These are phyloP conservation scores for Thamnaconus septentrionalis DNA, from an alignment of 2,113 vertebrate genomes.

Conservation along the genomic window DNA sequence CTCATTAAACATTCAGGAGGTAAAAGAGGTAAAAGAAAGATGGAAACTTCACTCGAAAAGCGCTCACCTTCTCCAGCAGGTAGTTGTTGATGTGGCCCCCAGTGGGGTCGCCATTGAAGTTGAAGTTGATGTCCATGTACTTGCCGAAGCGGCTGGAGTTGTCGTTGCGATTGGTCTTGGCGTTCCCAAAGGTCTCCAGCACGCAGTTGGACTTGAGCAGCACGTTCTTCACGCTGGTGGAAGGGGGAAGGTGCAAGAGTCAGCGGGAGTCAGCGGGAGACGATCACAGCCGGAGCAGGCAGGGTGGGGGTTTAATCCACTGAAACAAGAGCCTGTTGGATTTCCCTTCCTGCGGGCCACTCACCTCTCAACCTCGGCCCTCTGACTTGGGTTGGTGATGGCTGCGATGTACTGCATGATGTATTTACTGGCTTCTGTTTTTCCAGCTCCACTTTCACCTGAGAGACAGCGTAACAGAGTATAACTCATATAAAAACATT, in stretches of 20 bases:
- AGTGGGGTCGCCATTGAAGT: conserved; percentile 91
- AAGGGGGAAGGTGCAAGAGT: neutral
- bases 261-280: conserved; percentile 2
- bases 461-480: conserved; percentile 30
- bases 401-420: conserved; percentile 96
- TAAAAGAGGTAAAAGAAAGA: neutral
- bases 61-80: conserved; percentile 90
- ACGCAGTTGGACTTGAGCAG: conserved; percentile 94
- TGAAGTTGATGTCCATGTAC: conserved; percentile 98
- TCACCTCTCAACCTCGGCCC: conserved; percentile 90
- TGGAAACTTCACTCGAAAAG: conserved; percentile 20
- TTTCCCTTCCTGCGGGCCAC: conserved; percentile 2
- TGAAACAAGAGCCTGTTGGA: no score
- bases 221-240: conserved; percentile 88
- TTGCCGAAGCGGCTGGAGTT: conserved; percentile 97
- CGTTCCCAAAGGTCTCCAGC: conserved; percentile 92
- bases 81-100: conserved; percentile 96
- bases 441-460: conserved; percentile 93
- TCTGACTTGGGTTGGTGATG: conserved; percentile 88
- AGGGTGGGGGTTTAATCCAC: neutral
- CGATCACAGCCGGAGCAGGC: neutral
- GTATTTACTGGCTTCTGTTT: conserved; percentile 94
- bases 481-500: neutral
- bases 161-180: conserved; percentile 94
- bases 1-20: conserved; percentile 47